Percentiles rank a stretch among this genome's conserved stretches.
Evolutionary conservation across 2,888 invertebrate genomes (phyloP).

Genomic region (Drosophila robusta): DNA sequence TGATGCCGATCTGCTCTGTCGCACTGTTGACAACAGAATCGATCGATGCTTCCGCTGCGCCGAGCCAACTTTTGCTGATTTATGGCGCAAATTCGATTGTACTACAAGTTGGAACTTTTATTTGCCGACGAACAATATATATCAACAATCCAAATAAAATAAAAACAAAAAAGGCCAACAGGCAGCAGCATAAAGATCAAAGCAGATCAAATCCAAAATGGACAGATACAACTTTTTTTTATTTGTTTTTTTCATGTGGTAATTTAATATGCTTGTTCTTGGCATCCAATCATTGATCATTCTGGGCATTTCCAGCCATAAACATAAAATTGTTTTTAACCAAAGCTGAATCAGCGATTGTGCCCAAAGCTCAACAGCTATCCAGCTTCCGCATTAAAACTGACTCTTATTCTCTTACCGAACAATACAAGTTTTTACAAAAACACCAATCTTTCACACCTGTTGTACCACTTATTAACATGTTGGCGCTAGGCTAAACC

Average conservation of each 20-base stretch:
- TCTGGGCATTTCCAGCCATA: constrained; percentile 56
- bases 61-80: constrained; percentile 47
- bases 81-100: constrained; percentile 57
- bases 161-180: constrained; percentile 8
- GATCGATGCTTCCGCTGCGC: constrained; percentile 57
- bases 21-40: constrained; percentile 53
- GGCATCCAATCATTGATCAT: constrained; percentile 51
- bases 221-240: constrained; percentile 20
- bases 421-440: not conserved
- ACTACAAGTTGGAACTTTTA: constrained; percentile 24
- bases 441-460: constrained; percentile 23
- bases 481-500: not conserved
- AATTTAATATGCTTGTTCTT: constrained; percentile 60
- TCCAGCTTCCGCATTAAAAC: constrained; percentile 37
- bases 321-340: constrained; percentile 33
- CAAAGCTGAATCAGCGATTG: not conserved
- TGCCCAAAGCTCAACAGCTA: constrained; percentile 28
- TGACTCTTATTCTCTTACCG: not conserved
- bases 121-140: constrained; percentile 20
- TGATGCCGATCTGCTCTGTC: constrained; percentile 32
- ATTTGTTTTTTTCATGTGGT: constrained; percentile 28
- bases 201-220: constrained; percentile 46
- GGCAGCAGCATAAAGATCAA: constrained; percentile 51
- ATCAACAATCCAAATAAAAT: constrained; percentile 12
- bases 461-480: constrained; percentile 10